Evolutionary conservation across 2,888 invertebrate genomes (phyloP).

Genomic region (Lepidonotus clava): DNA sequence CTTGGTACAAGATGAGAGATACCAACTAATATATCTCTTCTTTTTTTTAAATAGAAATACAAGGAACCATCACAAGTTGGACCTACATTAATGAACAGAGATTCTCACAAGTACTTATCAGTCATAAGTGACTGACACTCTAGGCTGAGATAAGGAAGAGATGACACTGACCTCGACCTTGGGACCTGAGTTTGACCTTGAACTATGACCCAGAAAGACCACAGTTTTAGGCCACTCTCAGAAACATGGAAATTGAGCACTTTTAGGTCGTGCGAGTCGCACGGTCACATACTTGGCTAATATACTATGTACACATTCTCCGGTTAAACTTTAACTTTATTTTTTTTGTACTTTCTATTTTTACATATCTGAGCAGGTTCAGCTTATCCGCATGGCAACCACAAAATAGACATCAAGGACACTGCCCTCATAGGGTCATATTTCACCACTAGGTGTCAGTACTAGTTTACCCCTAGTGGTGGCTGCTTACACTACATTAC

Average conservation of each 20-base stretch:
- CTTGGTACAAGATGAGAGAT: background rate
- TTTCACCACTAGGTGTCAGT: background rate
- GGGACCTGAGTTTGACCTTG: slow-evolving; percentile 39
- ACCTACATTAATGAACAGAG: background rate
- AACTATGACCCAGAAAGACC: slow-evolving; percentile 38
- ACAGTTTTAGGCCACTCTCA: background rate
- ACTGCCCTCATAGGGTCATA: slow-evolving; percentile 1
- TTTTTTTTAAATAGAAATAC: slow-evolving; percentile 26
- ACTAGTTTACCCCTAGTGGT: background rate
- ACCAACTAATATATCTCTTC: background rate
- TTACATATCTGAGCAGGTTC: slow-evolving; percentile 40
- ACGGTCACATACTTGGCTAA: slow-evolving; percentile 46
- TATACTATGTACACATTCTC: slow-evolving; percentile 41
- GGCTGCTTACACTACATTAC: background rate
- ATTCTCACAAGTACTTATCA: background rate
- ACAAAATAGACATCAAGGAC: slow-evolving; percentile 30
- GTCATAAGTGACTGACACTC: slow-evolving; percentile 16
- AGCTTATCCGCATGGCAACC: slow-evolving; percentile 25
- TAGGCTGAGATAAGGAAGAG: slow-evolving; percentile 37
- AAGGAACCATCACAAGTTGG: slow-evolving; percentile 10
- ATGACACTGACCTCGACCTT: slow-evolving; percentile 22
- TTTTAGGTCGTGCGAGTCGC: slow-evolving; percentile 39
- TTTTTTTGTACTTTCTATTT: background rate
- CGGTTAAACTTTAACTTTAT: background rate
- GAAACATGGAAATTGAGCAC: slow-evolving; percentile 48